Conservation (phyloP, 2,797 vertebrate species). For the Gadopsis marmoratus region DNA sequence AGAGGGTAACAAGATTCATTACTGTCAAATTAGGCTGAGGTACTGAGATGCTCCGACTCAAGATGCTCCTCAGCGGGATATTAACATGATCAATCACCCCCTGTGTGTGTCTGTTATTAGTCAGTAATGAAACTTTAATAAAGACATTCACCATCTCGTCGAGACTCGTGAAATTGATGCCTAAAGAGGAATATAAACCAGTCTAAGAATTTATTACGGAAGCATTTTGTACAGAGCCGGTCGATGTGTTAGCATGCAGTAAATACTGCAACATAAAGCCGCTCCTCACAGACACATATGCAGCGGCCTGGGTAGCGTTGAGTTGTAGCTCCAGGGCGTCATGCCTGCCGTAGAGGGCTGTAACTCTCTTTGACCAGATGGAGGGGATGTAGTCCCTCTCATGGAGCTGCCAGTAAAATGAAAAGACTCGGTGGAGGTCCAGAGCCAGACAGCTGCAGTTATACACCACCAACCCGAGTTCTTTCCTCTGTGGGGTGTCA, state of each 20-base stretch:
- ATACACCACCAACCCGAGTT: constrained; percentile 91
- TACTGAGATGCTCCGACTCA: constrained; percentile 37
- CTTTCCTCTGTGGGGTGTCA: constrained; percentile 90
- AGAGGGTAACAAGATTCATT: constrained; percentile 72
- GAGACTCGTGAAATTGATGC: constrained; percentile 5
- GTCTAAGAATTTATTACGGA: not conserved
- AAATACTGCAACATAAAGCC: not conserved
- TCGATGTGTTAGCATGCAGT: constrained; percentile 8
- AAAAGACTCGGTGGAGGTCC: constrained; percentile 90
- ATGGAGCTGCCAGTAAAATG: constrained; percentile 86
- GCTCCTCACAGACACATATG: constrained; percentile 92
- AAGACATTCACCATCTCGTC: constrained; percentile 11
- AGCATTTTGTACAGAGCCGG: not conserved
- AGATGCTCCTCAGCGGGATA: constrained; percentile 59
- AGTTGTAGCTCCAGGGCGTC: constrained; percentile 87
- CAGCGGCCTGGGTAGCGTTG: constrained; percentile 87
- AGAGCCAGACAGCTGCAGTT: constrained; percentile 96
- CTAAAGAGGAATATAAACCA: constrained; percentile 24
- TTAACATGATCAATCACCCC: constrained; percentile 61
- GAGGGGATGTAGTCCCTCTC: constrained; percentile 83
- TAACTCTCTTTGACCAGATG: constrained; percentile 93
- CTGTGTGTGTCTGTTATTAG: constrained; percentile 36
- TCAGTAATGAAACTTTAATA: constrained; percentile 56
- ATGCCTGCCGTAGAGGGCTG: constrained; percentile 89
- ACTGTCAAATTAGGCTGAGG: constrained; percentile 69